Percentiles rank a stretch among this genome's conserved stretches.
phyloP scores from a whole-genome alignment of 2,113 vertebrate genomes.

The Gopherus evgoodei region DNA sequence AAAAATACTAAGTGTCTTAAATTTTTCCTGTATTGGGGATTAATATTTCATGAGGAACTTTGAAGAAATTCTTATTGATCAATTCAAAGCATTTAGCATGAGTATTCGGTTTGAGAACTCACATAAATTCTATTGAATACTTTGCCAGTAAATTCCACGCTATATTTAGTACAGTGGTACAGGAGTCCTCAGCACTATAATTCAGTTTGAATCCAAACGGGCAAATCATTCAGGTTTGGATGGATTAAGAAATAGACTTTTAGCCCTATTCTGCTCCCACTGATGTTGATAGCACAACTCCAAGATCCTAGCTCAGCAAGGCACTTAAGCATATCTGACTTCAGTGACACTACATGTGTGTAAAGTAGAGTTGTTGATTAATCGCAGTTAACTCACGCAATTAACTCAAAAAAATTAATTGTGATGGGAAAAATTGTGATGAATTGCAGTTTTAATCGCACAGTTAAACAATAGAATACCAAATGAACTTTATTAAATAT shows the following conservation, averaged over 20 bases:
- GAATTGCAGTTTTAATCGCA: too few relatives aligned
- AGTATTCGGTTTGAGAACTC: background rate
- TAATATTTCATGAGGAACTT: conserved; percentile 30
- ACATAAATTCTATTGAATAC: background rate
- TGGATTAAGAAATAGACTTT: too few relatives aligned
- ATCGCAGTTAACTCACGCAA: too few relatives aligned
- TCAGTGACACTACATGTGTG: background rate
- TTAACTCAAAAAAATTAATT: too few relatives aligned
- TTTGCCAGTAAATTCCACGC: background rate
- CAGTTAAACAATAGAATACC: too few relatives aligned
- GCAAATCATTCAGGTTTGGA: background rate
- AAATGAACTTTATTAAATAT: too few relatives aligned
- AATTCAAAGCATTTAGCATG: background rate
- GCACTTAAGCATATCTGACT: background rate
- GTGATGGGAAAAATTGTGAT: too few relatives aligned
- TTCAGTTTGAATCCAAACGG: background rate
- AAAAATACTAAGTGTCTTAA: conserved; percentile 8
- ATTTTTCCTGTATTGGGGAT: background rate
- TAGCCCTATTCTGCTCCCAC: too few relatives aligned
- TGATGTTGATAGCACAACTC: too few relatives aligned
- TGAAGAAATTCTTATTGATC: background rate
- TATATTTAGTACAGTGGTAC: background rate
- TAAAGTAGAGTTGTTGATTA: too few relatives aligned
- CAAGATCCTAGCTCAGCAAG: background rate
- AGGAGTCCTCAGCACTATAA: background rate